These are phyloP conservation scores for Anarhynchus alexandrinus DNA, from an alignment of 2,113 vertebrate genomes.

Conservation along the genomic window DNA sequence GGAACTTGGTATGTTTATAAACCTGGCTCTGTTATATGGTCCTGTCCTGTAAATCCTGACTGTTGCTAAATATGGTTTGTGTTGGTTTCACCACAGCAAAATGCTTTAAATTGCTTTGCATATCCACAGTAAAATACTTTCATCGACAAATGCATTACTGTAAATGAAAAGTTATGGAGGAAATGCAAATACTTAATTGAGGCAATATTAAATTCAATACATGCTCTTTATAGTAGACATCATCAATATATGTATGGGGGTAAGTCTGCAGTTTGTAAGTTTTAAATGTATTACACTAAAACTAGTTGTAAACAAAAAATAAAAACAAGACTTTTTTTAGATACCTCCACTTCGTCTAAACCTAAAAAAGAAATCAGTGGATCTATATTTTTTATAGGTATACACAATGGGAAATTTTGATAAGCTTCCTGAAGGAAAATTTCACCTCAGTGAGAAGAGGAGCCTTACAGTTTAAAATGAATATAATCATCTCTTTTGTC, in stretches of 20 bases:
- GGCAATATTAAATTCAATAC: not conserved
- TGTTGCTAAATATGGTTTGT: not conserved
- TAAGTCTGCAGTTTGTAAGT: not conserved
- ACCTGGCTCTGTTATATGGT: not conserved
- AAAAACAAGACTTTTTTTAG: not conserved
- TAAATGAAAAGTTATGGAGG: slow-evolving; percentile 7
- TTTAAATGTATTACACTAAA: not conserved
- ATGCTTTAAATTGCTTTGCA: not conserved
- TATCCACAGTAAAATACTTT: not conserved
- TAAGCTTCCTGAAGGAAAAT: not conserved
- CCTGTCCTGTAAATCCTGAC: not conserved
- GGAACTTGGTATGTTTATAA: not conserved
- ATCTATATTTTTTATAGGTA: not conserved
- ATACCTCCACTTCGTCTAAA: not conserved
- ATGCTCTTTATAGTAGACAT: not conserved
- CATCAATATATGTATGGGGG: not conserved
- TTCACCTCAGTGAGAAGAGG: not conserved
- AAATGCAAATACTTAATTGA: not conserved
- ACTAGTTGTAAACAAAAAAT: not conserved
- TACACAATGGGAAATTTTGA: not conserved
- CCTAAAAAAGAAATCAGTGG: not conserved
- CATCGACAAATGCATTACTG: not conserved
- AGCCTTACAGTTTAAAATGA: not conserved
- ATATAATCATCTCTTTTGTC: not conserved
- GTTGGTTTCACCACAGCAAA: not conserved